Evolutionary conservation across 2,888 invertebrate genomes (phyloP).

Genomic region (Erpobdella octoculata): DNA sequence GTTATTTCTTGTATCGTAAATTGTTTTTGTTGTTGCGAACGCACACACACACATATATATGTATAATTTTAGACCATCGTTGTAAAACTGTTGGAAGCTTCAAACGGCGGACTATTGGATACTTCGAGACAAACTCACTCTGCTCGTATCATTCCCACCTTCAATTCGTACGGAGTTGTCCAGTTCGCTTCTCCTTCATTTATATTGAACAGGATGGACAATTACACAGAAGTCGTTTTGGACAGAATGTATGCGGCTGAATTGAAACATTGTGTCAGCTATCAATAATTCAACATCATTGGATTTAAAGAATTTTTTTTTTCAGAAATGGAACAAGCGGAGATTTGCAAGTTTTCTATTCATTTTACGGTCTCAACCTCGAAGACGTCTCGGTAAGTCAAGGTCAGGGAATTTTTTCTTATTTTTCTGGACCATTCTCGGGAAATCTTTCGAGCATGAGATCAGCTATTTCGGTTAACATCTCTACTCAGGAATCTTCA

Average conservation of each 20-base stretch:
- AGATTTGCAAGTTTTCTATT: conserved; percentile 43
- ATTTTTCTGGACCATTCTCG: not conserved
- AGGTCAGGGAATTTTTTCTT: not conserved
- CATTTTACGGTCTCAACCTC: conserved; percentile 33
- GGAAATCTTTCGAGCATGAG: not conserved
- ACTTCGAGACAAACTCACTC: conserved; percentile 39
- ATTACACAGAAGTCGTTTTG: not conserved
- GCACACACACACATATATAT: no score
- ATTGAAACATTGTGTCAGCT: not conserved
- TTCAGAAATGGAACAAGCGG: conserved; percentile 45
- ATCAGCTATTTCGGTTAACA: no score
- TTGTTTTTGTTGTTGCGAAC: no score
- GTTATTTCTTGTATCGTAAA: no score
- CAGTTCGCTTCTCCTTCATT: conserved; percentile 38
- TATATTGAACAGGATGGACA: not conserved
- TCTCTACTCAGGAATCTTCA: no score
- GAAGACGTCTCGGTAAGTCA: not conserved
- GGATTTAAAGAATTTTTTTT: conserved; percentile 32
- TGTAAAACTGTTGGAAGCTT: conserved; percentile 41
- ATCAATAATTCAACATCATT: not conserved
- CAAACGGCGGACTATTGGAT: conserved; percentile 43
- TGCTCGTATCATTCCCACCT: conserved; percentile 45
- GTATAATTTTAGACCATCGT: no score
- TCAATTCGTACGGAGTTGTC: conserved; percentile 48
- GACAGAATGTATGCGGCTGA: not conserved